Evolutionary conservation across 2,888 invertebrate species (phyloP).

Genomic region (Morpho helenor): DNA sequence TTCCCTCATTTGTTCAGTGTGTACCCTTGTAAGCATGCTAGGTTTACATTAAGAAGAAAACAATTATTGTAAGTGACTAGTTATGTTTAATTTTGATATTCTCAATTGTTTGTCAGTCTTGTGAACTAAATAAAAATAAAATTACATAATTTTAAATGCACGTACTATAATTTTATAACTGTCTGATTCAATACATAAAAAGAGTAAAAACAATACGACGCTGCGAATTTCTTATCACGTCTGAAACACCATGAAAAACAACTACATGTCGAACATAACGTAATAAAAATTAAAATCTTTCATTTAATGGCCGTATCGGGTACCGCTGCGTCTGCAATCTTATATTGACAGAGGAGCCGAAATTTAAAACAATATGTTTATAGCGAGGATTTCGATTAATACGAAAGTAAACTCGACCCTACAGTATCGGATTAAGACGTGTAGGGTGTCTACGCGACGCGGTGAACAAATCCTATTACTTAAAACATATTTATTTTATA

Average conservation of each 20-base stretch:
- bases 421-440: conserved; percentile 27
- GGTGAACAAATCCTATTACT: too few species aligned
- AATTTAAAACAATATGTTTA: conserved; percentile 32
- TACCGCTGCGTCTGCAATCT: conserved; percentile 4
- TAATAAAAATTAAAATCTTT: conserved; percentile 17
- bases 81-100: too few species aligned
- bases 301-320: conserved; percentile 18
- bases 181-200: too few species aligned
- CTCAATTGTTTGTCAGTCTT: too few species aligned
- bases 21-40: too few species aligned
- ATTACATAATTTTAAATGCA: too few species aligned
- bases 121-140: too few species aligned
- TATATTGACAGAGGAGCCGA: conserved; percentile 20
- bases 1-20: too few species aligned
- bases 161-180: too few species aligned
- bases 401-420: conserved; percentile 22
- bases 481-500: too few species aligned
- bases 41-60: too few species aligned
- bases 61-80: too few species aligned
- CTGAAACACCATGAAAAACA: conserved; percentile 1
- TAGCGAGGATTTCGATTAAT: conserved; percentile 23
- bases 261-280: conserved; percentile 9
- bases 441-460: conserved; percentile 18
- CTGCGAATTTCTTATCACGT: background rate
- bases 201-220: background rate